Percentiles rank a stretch among this genome's conserved stretches.
Evolutionary conservation across 2,113 vertebrate species (phyloP).

Genomic region (Laterallus jamaicensis): DNA sequence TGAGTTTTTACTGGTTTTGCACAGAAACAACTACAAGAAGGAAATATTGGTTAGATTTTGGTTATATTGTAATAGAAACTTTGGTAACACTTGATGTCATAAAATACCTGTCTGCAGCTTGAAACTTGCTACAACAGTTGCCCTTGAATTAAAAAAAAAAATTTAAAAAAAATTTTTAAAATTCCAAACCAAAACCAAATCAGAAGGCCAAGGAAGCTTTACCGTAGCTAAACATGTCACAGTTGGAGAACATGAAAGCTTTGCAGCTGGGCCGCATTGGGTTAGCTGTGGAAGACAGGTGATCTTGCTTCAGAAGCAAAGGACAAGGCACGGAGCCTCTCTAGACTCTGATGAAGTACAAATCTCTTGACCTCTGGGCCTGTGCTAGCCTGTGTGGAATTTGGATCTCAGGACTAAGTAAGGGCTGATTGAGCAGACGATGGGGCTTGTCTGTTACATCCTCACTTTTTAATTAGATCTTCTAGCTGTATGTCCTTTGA

Average conservation of each 20-base stretch:
- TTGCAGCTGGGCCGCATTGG: background rate
- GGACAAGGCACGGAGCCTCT: conserved; percentile 33
- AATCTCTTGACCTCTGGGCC: conserved; percentile 51
- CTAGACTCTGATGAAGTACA: conserved; percentile 24
- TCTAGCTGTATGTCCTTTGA: conserved; percentile 40
- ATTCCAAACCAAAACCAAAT: background rate
- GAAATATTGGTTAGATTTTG: background rate
- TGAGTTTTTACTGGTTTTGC: background rate
- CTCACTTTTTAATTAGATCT: conserved; percentile 64
- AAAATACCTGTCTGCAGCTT: background rate
- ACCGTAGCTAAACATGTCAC: background rate
- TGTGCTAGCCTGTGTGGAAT: background rate
- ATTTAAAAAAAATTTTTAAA: no score
- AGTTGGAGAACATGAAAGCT: background rate
- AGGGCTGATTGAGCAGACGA: conserved; percentile 65
- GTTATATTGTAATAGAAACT: background rate
- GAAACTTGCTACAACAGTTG: background rate
- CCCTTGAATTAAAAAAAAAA: background rate
- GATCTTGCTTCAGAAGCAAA: conserved; percentile 33
- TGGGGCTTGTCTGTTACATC: conserved; percentile 52
- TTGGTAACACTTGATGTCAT: background rate
- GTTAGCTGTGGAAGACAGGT: background rate
- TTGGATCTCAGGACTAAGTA: conserved; percentile 33
- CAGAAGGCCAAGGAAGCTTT: conserved; percentile 1
- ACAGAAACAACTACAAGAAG: background rate